Evolutionary conservation across 2,888 invertebrate genomes (phyloP).

Genomic region (Andrena praecox): DNA sequence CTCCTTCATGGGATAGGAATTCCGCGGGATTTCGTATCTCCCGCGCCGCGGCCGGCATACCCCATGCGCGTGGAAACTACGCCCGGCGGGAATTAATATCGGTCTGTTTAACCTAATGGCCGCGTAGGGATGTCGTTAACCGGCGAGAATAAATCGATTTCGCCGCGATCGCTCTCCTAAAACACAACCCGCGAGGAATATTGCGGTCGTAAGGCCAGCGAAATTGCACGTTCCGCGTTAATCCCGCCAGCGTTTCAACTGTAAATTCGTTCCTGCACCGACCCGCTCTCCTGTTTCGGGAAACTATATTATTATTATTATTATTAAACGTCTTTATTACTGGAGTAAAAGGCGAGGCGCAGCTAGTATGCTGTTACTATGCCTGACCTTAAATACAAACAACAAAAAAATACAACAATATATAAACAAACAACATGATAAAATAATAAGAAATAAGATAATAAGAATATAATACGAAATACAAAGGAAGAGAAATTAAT

Average conservation of each 20-base stretch:
- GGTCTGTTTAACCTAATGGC: constrained; percentile 10
- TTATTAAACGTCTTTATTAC: no score
- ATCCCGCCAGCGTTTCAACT: constrained; percentile 3
- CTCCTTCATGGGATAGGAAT: constrained; percentile 38
- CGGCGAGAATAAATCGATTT: constrained; percentile 33
- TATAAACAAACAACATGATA: no score
- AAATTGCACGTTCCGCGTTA: constrained; percentile 34
- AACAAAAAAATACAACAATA: no score
- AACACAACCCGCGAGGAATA: constrained; percentile 14
- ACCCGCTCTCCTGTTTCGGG: constrained; percentile 17
- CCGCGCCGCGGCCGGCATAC: background rate
- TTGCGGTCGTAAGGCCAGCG: background rate
- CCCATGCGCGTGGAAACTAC: background rate
- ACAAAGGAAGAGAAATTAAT: no score
- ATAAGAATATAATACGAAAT: no score
- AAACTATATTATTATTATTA: no score
- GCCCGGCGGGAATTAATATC: constrained; percentile 27
- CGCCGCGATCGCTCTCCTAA: constrained; percentile 1
- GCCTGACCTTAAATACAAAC: no score
- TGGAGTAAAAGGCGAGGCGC: no score
- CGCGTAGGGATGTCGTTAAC: constrained; percentile 17
- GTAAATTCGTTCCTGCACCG: background rate
- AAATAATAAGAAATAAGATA: no score
- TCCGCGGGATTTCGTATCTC: constrained; percentile 18
- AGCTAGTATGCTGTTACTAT: no score